Evolutionary conservation across 1,140 invertebrate genomes (phyloP).

Genomic region (Drosophila melanica): DNA sequence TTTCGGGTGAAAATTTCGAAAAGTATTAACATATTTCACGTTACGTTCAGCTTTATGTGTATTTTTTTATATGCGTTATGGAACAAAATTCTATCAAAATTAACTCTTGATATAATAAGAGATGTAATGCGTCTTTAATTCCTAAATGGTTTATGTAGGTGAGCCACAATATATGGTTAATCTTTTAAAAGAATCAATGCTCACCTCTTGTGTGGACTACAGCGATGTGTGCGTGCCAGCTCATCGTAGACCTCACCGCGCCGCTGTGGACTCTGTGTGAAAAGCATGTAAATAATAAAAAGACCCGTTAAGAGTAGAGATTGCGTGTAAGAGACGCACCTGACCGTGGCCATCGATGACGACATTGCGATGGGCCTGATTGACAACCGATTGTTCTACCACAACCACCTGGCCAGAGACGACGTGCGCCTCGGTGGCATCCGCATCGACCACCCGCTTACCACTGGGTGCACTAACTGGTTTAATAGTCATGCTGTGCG

Average conservation of each 20-base stretch:
- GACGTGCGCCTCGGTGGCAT: conserved; percentile 66
- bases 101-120: no score
- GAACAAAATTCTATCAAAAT: no score
- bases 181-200: not conserved
- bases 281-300: conserved; percentile 13
- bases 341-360: conserved; percentile 68
- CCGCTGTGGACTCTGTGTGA: conserved; percentile 74
- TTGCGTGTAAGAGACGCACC: conserved; percentile 34
- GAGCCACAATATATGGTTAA: no score
- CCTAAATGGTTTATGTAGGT: no score
- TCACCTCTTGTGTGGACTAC: conserved; percentile 81
- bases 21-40: no score
- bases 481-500: conserved; percentile 71
- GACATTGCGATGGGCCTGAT: conserved; percentile 67
- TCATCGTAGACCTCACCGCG: conserved; percentile 80
- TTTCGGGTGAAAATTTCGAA: no score
- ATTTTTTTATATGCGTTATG: no score
- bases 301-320: not conserved
- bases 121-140: no score
- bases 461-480: conserved; percentile 74
- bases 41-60: no score
- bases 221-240: conserved; percentile 72
- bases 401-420: conserved; percentile 60
- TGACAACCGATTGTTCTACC: conserved; percentile 71
- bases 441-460: conserved; percentile 65